Evolutionary conservation across 1,140 invertebrate genomes (phyloP).

Genomic region (Catajapyx aquilonaris): DNA sequence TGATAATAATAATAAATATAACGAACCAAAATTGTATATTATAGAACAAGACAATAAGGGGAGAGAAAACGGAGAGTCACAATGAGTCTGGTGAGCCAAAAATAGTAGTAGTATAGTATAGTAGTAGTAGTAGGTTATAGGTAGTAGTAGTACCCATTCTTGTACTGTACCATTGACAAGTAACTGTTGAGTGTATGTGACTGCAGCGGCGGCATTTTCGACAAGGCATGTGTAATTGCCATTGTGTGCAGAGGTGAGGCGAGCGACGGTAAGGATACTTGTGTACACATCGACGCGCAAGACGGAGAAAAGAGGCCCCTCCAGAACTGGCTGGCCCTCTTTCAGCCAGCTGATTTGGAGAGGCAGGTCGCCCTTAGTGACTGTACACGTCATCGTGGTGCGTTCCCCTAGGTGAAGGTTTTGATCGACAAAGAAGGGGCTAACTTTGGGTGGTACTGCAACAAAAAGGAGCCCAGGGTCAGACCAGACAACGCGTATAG

Average conservation of each 20-base stretch:
- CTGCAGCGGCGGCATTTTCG: slow-evolving; percentile 44
- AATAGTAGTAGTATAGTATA: no score
- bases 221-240: slow-evolving; percentile 55
- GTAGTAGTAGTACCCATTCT: slow-evolving; percentile 15
- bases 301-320: slow-evolving; percentile 27
- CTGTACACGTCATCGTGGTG: slow-evolving; percentile 49
- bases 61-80: background rate
- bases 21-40: background rate
- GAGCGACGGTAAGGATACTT: slow-evolving; percentile 55
- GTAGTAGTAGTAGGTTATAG: no score
- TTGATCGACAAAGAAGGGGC: slow-evolving; percentile 47
- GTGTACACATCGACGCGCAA: slow-evolving; percentile 52
- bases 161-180: slow-evolving; percentile 51
- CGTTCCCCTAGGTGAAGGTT: slow-evolving; percentile 52
- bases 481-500: no score
- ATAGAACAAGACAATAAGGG: background rate
- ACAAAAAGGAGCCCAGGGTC: slow-evolving; percentile 25
- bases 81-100: background rate
- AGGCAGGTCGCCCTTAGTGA: slow-evolving; percentile 54
- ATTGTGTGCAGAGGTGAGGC: slow-evolving; percentile 49
- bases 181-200: slow-evolving; percentile 46
- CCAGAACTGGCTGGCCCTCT: slow-evolving; percentile 34
- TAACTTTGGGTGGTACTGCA: slow-evolving; percentile 61
- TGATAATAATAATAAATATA: slow-evolving; percentile 6
- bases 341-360: slow-evolving; percentile 55